A percentile compares a stretch with the other conserved stretches of the same genome.
These are phyloP conservation scores for Teleogryllus oceanicus DNA, from an alignment of 2,888 invertebrate species.

Conservation along the genomic window DNA sequence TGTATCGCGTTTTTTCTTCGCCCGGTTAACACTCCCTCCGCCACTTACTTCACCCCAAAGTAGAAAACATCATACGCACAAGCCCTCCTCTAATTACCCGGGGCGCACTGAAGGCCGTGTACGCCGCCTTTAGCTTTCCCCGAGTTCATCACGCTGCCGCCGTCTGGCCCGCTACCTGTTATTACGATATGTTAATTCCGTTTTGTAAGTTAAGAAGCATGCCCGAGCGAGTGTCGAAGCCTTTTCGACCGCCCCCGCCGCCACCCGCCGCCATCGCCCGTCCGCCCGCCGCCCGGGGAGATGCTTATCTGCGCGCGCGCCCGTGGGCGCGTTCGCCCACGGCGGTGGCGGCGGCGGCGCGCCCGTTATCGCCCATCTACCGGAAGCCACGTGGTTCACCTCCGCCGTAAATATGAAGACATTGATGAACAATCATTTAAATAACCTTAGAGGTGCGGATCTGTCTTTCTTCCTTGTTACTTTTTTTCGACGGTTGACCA, in stretches of 20 bases:
- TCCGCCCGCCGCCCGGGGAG: neutral
- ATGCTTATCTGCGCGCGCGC: neutral
- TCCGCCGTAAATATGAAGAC: constrained; percentile 18
- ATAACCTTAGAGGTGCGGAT: constrained; percentile 5
- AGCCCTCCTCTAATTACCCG: neutral
- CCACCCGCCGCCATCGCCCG: neutral
- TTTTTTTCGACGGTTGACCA: neutral
- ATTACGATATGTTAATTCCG: constrained; percentile 18
- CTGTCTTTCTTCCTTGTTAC: neutral
- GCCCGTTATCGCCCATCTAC: neutral
- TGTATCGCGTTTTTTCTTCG: constrained; percentile 4
- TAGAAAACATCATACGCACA: constrained; percentile 6
- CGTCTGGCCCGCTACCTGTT: neutral
- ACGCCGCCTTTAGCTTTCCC: neutral
- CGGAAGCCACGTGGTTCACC: neutral
- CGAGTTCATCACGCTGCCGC: neutral
- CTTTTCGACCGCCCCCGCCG: neutral
- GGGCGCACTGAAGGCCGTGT: neutral
- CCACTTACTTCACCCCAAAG: neutral
- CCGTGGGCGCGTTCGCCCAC: neutral
- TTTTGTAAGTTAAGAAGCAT: constrained; percentile 9
- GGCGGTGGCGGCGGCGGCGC: too few species aligned
- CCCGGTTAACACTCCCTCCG: neutral
- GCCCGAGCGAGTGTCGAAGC: neutral
- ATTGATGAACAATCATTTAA: constrained; percentile 18